Percentiles rank a stretch among this genome's conserved stretches.
phyloP scores from a whole-genome alignment of 92 coral and sea anemone genomes.

The Zoanthus sansibaricus region DNA sequence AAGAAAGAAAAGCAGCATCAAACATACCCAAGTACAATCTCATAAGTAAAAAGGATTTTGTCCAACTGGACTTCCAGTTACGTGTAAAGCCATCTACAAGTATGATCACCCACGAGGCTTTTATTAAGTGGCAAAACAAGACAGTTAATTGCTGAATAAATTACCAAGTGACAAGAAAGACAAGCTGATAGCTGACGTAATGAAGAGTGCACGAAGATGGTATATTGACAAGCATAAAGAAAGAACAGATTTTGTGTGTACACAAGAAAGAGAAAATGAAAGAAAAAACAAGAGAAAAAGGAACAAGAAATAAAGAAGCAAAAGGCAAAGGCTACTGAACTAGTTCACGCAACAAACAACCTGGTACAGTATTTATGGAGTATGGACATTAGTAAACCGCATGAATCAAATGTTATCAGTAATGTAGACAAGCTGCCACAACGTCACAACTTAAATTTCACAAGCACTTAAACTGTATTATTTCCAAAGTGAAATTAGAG shows the following conservation, averaged over 20 bases:
- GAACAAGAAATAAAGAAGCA: slow-evolving; percentile 8
- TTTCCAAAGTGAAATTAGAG: not conserved
- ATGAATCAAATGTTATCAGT: too few relatives aligned
- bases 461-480: not conserved
- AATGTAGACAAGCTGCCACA: too few relatives aligned
- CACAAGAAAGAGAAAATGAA: too few relatives aligned
- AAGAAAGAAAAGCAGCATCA: not conserved
- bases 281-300: slow-evolving; percentile 1
- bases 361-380: not conserved
- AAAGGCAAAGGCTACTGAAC: not conserved
- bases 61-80: not conserved
- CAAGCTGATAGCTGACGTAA: slow-evolving; percentile 47
- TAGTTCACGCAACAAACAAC: slow-evolving; percentile 1
- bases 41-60: not conserved
- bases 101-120: not conserved
- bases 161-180: not conserved
- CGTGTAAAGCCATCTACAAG: not conserved
- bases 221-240: not conserved
- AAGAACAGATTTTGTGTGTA: not conserved
- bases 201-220: slow-evolving; percentile 20
- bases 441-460: too few relatives aligned
- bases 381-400: not conserved
- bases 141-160: not conserved
- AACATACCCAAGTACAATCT: not conserved
- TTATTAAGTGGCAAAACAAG: not conserved